phyloP scores from a whole-genome alignment of 53 echinoderm and acorn worm genomes.

The Paracentrotus lividus region DNA sequence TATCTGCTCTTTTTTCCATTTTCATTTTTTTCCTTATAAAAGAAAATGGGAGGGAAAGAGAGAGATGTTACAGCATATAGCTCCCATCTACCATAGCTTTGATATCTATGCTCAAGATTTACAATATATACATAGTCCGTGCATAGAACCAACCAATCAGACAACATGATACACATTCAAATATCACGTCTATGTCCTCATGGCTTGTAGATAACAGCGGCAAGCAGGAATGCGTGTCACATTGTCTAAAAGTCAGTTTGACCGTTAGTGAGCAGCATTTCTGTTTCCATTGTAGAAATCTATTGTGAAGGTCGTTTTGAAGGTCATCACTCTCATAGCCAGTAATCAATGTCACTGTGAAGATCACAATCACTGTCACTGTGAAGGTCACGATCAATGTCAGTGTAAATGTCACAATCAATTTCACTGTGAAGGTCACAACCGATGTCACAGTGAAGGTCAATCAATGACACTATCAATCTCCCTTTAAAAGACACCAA shows the following conservation, averaged over 20 bases:
- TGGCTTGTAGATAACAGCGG: neutral
- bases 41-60: neutral
- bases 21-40: neutral
- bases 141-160: neutral
- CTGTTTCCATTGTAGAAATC: neutral
- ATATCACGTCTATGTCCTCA: neutral
- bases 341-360: too few species aligned
- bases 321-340: too few species aligned
- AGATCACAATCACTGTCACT: neutral
- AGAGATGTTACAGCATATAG: neutral
- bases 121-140: slow-evolving; percentile 30
- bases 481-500: too few species aligned
- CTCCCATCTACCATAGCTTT: neutral
- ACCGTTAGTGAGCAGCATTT: neutral
- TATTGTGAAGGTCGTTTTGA: neutral
- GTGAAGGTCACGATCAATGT: slow-evolving; percentile 5
- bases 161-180: neutral
- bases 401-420: neutral
- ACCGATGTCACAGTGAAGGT: neutral
- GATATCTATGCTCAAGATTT: slow-evolving; percentile 33
- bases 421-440: neutral
- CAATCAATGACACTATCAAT: too few species aligned
- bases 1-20: neutral
- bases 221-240: neutral
- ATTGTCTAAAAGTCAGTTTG: neutral